A percentile compares a stretch with the other conserved stretches of the same genome.
These are phyloP conservation scores for Apeltes quadracus DNA, from an alignment of 2,113 vertebrate genomes.

Conservation along the genomic window DNA sequence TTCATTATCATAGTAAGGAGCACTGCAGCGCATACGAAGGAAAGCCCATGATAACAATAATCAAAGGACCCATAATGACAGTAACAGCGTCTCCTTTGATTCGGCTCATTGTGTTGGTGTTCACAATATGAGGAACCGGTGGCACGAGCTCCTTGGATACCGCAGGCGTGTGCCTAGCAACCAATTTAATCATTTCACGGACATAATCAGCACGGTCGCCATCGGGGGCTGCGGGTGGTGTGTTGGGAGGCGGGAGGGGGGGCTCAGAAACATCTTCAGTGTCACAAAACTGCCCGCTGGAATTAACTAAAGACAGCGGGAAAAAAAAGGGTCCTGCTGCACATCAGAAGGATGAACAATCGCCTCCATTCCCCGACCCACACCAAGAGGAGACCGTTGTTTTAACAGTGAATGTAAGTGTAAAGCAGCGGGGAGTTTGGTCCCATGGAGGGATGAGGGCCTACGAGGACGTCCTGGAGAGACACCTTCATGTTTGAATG, in stretches of 20 bases:
- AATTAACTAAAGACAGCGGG: slow-evolving; percentile 6
- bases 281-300: slow-evolving; percentile 33
- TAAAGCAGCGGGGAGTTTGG: too few species aligned
- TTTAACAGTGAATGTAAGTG: too few species aligned
- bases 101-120: neutral
- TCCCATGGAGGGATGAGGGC: slow-evolving; percentile 7
- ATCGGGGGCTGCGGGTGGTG: neutral
- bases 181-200: slow-evolving; percentile 47
- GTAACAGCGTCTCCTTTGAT: neutral
- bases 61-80: neutral
- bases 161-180: slow-evolving; percentile 12
- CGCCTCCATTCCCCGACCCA: slow-evolving; percentile 5
- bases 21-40: neutral
- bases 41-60: neutral
- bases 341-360: slow-evolving; percentile 2
- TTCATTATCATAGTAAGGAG: neutral
- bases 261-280: slow-evolving; percentile 42
- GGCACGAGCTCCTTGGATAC: slow-evolving; percentile 32
- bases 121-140: neutral
- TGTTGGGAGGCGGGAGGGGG: neutral
- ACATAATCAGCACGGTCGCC: slow-evolving; percentile 36
- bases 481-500: slow-evolving; percentile 16
- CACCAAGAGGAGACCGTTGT: too few species aligned
- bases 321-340: neutral
- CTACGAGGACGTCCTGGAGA: neutral